phyloP scores from a whole-genome alignment of 1,140 invertebrate species.

The Diabrotica virgifera region DNA sequence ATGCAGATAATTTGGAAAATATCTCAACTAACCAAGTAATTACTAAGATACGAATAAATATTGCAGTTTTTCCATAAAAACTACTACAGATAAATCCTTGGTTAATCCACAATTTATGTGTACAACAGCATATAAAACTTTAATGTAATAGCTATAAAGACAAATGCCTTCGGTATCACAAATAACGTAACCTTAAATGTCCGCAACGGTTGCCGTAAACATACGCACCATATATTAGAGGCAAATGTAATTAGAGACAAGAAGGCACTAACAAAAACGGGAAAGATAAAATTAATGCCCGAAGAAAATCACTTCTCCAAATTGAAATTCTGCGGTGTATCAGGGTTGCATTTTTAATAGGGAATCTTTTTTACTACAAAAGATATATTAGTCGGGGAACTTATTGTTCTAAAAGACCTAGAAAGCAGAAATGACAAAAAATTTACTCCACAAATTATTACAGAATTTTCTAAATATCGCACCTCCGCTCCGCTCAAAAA shows the following conservation, averaged over 20 bases:
- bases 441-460: too few species aligned
- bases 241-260: conserved; percentile 9
- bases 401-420: neutral
- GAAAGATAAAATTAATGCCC: conserved; percentile 6
- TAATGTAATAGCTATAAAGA: neutral
- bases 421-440: too few species aligned
- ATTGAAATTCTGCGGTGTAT: conserved; percentile 13
- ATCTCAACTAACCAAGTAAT: too few species aligned
- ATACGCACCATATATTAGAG: conserved; percentile 3
- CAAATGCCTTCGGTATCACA: neutral
- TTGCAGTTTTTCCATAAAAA: too few species aligned
- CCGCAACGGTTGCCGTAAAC: neutral
- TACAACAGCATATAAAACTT: neutral
- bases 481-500: too few species aligned
- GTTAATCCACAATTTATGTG: too few species aligned
- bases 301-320: conserved; percentile 5
- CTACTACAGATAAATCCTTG: too few species aligned
- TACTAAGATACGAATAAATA: too few species aligned
- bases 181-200: neutral
- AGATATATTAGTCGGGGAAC: conserved; percentile 4
- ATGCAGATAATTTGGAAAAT: too few species aligned
- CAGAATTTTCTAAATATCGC: too few species aligned
- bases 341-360: conserved; percentile 32
- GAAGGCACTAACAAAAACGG: neutral
- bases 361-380: conserved; percentile 22